Base-by-base conservation (phyloP, 1,140 invertebrate genomes). In the Nomia melanderi region DNA sequence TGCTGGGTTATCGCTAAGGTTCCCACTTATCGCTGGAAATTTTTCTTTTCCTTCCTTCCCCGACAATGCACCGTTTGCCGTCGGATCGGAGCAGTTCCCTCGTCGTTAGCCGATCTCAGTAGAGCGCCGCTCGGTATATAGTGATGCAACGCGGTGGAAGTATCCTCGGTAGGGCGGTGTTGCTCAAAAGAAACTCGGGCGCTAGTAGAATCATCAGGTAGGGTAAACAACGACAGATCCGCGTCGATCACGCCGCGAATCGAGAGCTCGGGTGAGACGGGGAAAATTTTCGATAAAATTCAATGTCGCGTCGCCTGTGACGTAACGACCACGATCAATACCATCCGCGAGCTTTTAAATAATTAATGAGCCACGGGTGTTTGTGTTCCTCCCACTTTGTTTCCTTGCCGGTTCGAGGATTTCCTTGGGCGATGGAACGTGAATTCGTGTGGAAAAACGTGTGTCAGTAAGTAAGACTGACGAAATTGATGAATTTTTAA, bases 141-240 rank as follows among this genome's bases (percentile, higher is more conserved):
- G 86, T 84, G 79, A 90, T 89, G 88, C 82, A 84, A 73, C 81
- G 81, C 73, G 59, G 88, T 78, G 80, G 80, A 76, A 78, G 69
- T 62, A 69, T 83, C 12, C 59, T 88, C 57, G 63, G 70, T 60
- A 84, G 81, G 66, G 75, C 79, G 33, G 81, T 71, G 53, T 70
- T 84, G 59, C 79, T 83, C 31, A 79, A 73, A 33, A 81, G 84
- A 64, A 85, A 79, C 41, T 56, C 79, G 17, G 33, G 80, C 53
- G 60, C 72, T 60, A 64, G 59, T 76, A 64, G 63, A 64, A 66
- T 77, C 70, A 76, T 67, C 81, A 90, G 89, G 89, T 90, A 88
- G 44, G n/a, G 39, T n/a, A 11, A 0, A 39, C 23, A n/a, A 11
- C 25, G 33, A 66, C n/a, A n/a, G n/a, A n/a, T n/a, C n/a, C n/a